Evolutionary conservation across 2,888 invertebrate genomes (phyloP).

Genomic region (Drosophila siamana): DNA sequence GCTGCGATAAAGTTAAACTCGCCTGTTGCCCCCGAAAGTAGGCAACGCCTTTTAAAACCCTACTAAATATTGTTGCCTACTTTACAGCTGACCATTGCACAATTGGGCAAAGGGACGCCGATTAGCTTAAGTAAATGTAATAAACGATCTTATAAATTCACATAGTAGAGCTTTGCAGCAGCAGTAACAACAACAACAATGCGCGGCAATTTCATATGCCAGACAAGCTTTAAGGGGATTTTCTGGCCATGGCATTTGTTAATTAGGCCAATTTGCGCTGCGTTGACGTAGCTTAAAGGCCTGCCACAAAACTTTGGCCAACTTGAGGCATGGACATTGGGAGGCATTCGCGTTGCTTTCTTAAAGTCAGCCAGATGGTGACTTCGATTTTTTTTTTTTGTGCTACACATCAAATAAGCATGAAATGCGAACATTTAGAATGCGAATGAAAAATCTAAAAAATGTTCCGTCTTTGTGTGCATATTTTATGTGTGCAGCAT

Average conservation of each 20-base stretch:
- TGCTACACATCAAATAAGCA: constrained; percentile 25
- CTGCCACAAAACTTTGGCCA: constrained; percentile 36
- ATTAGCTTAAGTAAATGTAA: constrained; percentile 10
- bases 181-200: constrained; percentile 7
- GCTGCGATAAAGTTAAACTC: not conserved
- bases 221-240: constrained; percentile 31
- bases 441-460: constrained; percentile 20
- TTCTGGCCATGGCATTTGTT: constrained; percentile 62
- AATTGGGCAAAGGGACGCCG: not conserved
- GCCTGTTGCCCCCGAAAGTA: constrained; percentile 15
- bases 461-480: not conserved
- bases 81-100: constrained; percentile 26
- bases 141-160: constrained; percentile 20
- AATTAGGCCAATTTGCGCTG: constrained; percentile 58
- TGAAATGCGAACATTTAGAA: constrained; percentile 27
- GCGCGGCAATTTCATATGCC: constrained; percentile 16
- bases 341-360: not conserved
- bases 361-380: constrained; percentile 15
- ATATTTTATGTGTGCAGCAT: constrained; percentile 13
- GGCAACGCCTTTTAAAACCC: constrained; percentile 8
- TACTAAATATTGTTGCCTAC: constrained; percentile 25
- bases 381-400: constrained; percentile 7
- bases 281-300: constrained; percentile 27
- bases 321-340: constrained; percentile 11
- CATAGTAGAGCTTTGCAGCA: not conserved